These are phyloP conservation scores for Penaeus chinensis DNA, from an alignment of 1,140 invertebrate species.

Conservation along the genomic window DNA sequence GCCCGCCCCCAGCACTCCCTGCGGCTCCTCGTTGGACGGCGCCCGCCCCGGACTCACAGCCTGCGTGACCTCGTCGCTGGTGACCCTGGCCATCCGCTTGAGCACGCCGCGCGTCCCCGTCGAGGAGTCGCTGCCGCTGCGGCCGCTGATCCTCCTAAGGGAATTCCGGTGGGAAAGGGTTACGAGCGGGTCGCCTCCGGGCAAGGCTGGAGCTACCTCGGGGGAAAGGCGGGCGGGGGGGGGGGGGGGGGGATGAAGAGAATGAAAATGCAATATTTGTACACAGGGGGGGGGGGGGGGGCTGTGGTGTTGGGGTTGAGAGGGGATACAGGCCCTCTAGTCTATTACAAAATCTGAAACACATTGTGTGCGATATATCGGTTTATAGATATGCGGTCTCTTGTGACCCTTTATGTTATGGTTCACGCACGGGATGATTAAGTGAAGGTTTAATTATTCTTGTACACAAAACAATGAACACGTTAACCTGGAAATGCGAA, in stretches of 20 bases:
- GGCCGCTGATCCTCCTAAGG: conserved; percentile 54
- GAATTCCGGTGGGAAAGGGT: neutral
- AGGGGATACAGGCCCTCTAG: neutral
- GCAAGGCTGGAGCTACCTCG: neutral
- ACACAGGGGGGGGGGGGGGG: conserved; percentile 11
- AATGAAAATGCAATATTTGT: neutral
- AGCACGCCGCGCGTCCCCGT: conserved; percentile 64
- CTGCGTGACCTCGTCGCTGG: conserved; percentile 75
- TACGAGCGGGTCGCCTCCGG: no score
- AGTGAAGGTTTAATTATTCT: no score
- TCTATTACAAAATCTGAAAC: no score
- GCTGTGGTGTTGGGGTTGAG: neutral
- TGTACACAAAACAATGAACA: no score
- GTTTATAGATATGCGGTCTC: no score
- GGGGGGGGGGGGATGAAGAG: neutral
- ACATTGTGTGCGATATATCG: no score
- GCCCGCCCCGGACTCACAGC: conserved; percentile 58
- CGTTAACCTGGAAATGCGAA: no score
- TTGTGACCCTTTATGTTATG: no score
- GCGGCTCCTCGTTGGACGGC: conserved; percentile 66
- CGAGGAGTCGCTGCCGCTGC: conserved; percentile 60
- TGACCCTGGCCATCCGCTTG: conserved; percentile 76
- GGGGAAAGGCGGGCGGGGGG: neutral
- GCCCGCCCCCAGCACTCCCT: conserved; percentile 79
- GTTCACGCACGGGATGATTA: no score